phyloP scores from a whole-genome alignment of 1,140 invertebrate species.

The Drosophila fuyamai region DNA sequence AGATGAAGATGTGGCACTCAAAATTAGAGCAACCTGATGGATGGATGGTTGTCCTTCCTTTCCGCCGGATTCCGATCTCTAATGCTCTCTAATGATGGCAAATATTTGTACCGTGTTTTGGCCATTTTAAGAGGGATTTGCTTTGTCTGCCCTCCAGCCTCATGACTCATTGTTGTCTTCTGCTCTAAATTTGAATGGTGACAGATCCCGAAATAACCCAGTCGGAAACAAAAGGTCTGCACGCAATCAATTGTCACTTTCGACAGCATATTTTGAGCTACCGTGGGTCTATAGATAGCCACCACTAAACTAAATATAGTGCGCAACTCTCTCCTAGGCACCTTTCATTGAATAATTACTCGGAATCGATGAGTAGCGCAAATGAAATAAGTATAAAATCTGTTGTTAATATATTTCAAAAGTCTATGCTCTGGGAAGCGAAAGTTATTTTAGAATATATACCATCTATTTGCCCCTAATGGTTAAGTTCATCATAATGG shows the following conservation, averaged over 20 bases:
- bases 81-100: slow-evolving; percentile 74
- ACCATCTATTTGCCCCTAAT: too few relatives aligned
- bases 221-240: slow-evolving; percentile 48
- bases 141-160: slow-evolving; percentile 31
- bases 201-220: slow-evolving; percentile 51
- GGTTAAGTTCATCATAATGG: too few relatives aligned
- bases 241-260: slow-evolving; percentile 76
- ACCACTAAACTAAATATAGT: slow-evolving; percentile 50
- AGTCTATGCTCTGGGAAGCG: too few relatives aligned
- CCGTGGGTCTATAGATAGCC: slow-evolving; percentile 53
- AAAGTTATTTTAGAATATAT: too few relatives aligned
- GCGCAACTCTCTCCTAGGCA: slow-evolving; percentile 32
- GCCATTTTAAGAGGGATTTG: slow-evolving; percentile 58
- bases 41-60: slow-evolving; percentile 13
- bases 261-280: slow-evolving; percentile 75
- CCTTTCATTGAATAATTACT: slow-evolving; percentile 23
- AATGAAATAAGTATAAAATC: too few relatives aligned
- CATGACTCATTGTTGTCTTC: slow-evolving; percentile 57
- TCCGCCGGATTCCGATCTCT: slow-evolving; percentile 43
- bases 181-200: slow-evolving; percentile 65
- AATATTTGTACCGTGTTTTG: slow-evolving; percentile 64
- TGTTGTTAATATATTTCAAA: too few relatives aligned
- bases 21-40: slow-evolving; percentile 72
- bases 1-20: slow-evolving; percentile 29
- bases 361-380: slow-evolving; percentile 9